Base-by-base conservation (phyloP, 2,113 vertebrate species). In the Ptilorrhoa leucosticta region DNA sequence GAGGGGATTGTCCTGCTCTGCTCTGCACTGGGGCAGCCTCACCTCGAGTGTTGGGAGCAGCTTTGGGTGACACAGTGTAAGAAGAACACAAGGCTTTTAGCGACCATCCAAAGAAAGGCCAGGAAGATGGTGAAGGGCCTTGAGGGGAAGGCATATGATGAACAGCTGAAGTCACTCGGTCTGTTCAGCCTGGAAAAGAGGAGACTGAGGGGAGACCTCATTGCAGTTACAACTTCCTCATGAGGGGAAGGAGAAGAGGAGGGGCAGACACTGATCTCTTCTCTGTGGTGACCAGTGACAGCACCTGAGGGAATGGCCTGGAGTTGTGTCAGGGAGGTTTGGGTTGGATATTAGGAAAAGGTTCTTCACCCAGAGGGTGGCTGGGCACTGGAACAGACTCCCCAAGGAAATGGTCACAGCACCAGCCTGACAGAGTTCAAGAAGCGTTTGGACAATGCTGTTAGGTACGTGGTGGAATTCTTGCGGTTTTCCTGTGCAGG, bases 21-120 rank as follows among this genome's bases (percentile, higher is more conserved):
- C 48, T 63, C 57, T 71, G 75, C 0, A 0, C 57, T 80, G 42
- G 30, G 13, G 14, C 1, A 0, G 35, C 66, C 35, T 56, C 66
- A 48, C 17, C 76, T 80, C 1, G 0, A 64, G 14, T 42, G 18
- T 42, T 80, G 66, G 50, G 48, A 26, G 11, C 50, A 71, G 17
- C 0, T 6, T 2, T 13, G 21, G 26, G 31, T 14, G 15, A 0
- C 6, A 27, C 6, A 42, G 4, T 4, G 0, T 15, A 13, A 56
- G 7, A 39, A 87, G 2, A 40, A 30, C 1, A n/a, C 47, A 4
- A 26, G 63, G 3, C 9, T 20, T 1, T n/a, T 11, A 21, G 13
- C 19, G 7, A 30, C 9, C 6, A 8, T 48, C 35, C 23, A 64
- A 10, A 48, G 6, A 17, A 50, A 31, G 35, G 12, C 9, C 3